Conservation (phyloP, 2,888 invertebrate genomes). For the Aleiodes leptofemur region DNA sequence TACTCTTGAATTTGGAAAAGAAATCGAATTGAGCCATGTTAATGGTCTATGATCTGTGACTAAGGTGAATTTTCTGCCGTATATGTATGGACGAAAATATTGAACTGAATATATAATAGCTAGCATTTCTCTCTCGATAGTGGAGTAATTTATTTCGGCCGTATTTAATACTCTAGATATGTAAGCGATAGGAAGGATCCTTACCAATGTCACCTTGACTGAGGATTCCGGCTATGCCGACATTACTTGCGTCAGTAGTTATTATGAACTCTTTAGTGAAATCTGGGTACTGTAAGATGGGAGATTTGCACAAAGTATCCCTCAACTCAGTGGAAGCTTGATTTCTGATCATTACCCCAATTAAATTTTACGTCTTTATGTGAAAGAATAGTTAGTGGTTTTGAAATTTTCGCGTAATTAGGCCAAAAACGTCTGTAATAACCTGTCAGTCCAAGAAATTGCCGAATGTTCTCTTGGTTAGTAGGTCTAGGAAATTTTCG, state of each 20-base stretch:
- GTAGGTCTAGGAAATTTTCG: constrained; percentile 43
- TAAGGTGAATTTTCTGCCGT: too few species aligned
- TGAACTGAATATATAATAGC: constrained; percentile 39
- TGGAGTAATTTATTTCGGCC: constrained; percentile 61
- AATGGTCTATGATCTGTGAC: constrained; percentile 18
- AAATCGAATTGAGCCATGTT: constrained; percentile 39
- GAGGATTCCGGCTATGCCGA: constrained; percentile 59
- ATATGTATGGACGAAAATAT: constrained; percentile 27
- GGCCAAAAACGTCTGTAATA: constrained; percentile 51
- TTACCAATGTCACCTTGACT: constrained; percentile 60
- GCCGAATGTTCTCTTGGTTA: constrained; percentile 43
- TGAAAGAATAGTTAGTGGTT: constrained; percentile 43
- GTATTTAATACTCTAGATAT: constrained; percentile 62
- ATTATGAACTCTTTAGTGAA: constrained; percentile 39
- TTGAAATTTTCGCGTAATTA: constrained; percentile 40
- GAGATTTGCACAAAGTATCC: constrained; percentile 39
- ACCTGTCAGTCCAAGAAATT: constrained; percentile 42
- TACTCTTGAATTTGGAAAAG: constrained; percentile 39
- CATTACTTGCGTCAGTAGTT: constrained; percentile 47
- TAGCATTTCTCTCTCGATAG: constrained; percentile 66
- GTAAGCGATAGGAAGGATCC: constrained; percentile 62
- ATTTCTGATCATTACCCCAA: constrained; percentile 43
- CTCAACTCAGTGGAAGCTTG: constrained; percentile 49
- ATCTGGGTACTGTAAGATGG: constrained; percentile 42
- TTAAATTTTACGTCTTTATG: constrained; percentile 44